Evolutionary conservation across 2,888 invertebrate species (phyloP).

Genomic region (Ctenicera cuprea): DNA sequence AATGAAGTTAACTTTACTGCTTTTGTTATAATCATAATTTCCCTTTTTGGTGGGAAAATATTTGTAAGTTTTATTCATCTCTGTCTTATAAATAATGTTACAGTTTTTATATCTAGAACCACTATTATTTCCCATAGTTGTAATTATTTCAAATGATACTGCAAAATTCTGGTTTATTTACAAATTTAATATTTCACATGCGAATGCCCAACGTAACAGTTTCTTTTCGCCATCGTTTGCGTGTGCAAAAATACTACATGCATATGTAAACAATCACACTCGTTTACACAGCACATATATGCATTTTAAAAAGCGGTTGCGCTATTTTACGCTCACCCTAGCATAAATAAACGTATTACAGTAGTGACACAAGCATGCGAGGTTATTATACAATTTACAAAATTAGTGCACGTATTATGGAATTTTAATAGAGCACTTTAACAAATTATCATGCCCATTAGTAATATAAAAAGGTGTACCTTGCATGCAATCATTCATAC

Average conservation of each 20-base stretch:
- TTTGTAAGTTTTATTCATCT: too few species aligned
- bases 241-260: neutral
- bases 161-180: too few species aligned
- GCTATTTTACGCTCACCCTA: slow-evolving; percentile 24
- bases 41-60: too few species aligned
- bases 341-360: slow-evolving; percentile 24
- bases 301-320: slow-evolving; percentile 13
- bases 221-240: neutral
- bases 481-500: neutral
- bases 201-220: neutral
- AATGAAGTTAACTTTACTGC: neutral
- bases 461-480: neutral
- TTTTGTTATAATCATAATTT: too few species aligned
- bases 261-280: slow-evolving; percentile 1
- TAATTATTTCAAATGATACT: too few species aligned
- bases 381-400: slow-evolving; percentile 18
- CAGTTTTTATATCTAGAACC: too few species aligned
- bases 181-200: neutral
- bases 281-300: slow-evolving; percentile 1
- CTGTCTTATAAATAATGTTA: too few species aligned
- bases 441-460: neutral
- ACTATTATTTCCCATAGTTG: too few species aligned
- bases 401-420: slow-evolving; percentile 5
- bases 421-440: slow-evolving; percentile 12
- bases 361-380: slow-evolving; percentile 17